Evolutionary conservation across 2,888 invertebrate genomes (phyloP).

Genomic region (Erynnis tages): DNA sequence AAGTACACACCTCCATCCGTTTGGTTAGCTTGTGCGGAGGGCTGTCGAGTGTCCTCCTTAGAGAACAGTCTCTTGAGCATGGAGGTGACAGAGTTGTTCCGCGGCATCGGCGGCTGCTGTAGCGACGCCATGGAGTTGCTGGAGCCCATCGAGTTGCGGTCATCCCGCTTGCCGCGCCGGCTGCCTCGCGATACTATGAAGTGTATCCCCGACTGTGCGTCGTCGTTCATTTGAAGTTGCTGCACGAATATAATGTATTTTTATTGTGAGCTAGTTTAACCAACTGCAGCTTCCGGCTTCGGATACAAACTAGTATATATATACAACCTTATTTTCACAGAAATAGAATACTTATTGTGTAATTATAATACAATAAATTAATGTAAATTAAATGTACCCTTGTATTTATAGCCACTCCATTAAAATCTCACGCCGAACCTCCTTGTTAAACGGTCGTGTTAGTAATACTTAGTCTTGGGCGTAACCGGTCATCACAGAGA

Average conservation of each 20-base stretch:
- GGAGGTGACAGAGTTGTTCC: conserved; percentile 89
- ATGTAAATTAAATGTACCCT: too few relatives aligned
- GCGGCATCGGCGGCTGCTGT: conserved; percentile 85
- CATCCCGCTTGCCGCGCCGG: conserved; percentile 66
- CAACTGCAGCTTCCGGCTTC: too few relatives aligned
- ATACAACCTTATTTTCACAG: too few relatives aligned
- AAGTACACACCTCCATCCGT: conserved; percentile 68
- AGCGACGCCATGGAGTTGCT: conserved; percentile 79
- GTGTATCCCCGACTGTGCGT: conserved; percentile 87
- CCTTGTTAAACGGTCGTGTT: too few relatives aligned
- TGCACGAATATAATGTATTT: conserved; percentile 35
- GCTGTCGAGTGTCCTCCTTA: conserved; percentile 83
- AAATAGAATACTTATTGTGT: too few relatives aligned
- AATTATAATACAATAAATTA: too few relatives aligned
- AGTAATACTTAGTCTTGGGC: too few relatives aligned
- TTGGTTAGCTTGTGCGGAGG: conserved; percentile 49
- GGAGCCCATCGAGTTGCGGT: conserved; percentile 72
- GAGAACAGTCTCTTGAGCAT: conserved; percentile 89
- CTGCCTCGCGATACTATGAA: conserved; percentile 84
- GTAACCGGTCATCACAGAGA: too few relatives aligned
- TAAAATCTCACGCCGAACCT: too few relatives aligned
- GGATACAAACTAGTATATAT: too few relatives aligned
- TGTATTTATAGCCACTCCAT: too few relatives aligned
- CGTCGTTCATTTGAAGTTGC: conserved; percentile 84
- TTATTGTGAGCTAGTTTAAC: too few relatives aligned